Evolutionary conservation across 2,797 vertebrate genomes (phyloP), one percentile per base, ranked within the genome.

Genomic region (Salarias fasciatus): DNA sequence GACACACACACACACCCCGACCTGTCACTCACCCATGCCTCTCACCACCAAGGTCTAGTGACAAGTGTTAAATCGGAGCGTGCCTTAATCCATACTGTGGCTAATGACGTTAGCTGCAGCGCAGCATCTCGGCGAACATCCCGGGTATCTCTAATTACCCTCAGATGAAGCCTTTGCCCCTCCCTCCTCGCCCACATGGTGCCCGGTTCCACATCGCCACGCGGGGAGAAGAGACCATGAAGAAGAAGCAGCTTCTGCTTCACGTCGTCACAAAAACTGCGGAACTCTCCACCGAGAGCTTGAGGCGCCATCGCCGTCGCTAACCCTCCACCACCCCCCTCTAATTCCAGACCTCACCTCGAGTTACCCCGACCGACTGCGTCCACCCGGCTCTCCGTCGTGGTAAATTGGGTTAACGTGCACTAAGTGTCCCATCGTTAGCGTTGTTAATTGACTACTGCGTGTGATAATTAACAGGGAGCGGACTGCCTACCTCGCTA

Each of bases 391-490:
- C 82, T 85, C 81, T 77, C 61, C 70, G 82, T 80, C 52, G 46
- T 72, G 46, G 77, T 82, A 86, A 91, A 90, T 88, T 90, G 86
- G 89, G 91, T 92, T 92, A 92, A 88, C 80, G 55, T 73, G 84
- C 82, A 83, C 84, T 88, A 92, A 91, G 87, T 91, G 89, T 92
- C 84, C 87, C 84, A 83, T 90, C 87, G 83, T 92, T 91, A 90
- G 83, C 51, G 51, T 77, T 87, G 85, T 90, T 91, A 92, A 91
- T 91, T 92, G 87, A 92, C 89, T 90, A 92, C 79, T 83, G 89
- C 85, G 84, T 90, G 70, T 61, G 87, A 90, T 92, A 92, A 92
- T 92, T 89, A 92, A 92, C 89, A 91, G 87, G 85, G 78, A 91
- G 85, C 66, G 76, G 83, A 83, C 85, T 80, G 80, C 84, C 89